Percentiles rank a stretch among this genome's conserved stretches.
Conservation (phyloP, 2,113 vertebrate genomes). For the Zosterops lateralis region DNA sequence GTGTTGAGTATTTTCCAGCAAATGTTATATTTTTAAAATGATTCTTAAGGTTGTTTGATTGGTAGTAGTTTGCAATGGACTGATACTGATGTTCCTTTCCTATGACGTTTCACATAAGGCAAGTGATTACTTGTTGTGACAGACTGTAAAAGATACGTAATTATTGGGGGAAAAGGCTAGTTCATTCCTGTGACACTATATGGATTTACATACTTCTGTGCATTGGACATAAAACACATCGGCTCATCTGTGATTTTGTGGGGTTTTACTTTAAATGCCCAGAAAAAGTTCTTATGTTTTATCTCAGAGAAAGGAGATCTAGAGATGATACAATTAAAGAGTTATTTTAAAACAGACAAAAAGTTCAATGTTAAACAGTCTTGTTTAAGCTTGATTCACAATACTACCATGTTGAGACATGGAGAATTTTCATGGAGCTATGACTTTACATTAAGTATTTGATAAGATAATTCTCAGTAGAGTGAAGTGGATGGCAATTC, state of each 20-base stretch:
- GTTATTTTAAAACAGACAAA: not conserved
- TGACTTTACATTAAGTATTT: not conserved
- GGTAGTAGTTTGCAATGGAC: not conserved
- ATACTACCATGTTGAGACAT: not conserved
- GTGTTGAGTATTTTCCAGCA: not conserved
- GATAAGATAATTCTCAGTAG: not conserved
- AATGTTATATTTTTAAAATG: not conserved
- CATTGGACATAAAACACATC: not conserved
- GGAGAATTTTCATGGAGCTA: not conserved
- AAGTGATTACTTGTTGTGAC: conserved; percentile 5
- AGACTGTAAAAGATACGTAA: not conserved
- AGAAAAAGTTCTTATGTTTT: not conserved
- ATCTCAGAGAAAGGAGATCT: not conserved
- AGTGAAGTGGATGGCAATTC: not conserved
- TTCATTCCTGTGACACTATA: conserved; percentile 4
- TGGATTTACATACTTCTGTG: conserved; percentile 6
- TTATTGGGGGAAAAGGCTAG: not conserved
- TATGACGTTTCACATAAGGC: not conserved
- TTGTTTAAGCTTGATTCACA: not conserved
- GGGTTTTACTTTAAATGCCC: not conserved
- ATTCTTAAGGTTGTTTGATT: not conserved
- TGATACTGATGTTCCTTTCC: not conserved
- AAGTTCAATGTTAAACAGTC: not conserved
- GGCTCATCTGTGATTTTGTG: not conserved
- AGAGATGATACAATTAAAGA: not conserved